A percentile compares a stretch with the other conserved stretches of the same genome.
These are phyloP conservation scores for Aurelia coerulea DNA, from an alignment of 30 jellyfish, hydroid and myxozoan species.

Conservation along the genomic window DNA sequence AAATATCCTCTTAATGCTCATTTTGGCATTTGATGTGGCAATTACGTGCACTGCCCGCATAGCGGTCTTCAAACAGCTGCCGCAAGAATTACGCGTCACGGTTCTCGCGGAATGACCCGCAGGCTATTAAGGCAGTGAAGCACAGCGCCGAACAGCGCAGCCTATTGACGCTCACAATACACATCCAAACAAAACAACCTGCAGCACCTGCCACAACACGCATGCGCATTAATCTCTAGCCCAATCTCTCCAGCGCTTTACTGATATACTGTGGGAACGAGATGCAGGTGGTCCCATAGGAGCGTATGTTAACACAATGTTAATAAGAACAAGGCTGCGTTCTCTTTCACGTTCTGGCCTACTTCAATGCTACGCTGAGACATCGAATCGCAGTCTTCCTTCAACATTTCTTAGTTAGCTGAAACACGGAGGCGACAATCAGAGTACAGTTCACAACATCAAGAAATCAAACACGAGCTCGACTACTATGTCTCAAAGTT, in stretches of 20 bases:
- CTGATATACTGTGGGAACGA: slow-evolving; percentile 85
- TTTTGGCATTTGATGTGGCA: not conserved
- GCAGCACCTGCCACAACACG: slow-evolving; percentile 87
- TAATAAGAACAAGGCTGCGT: slow-evolving; percentile 76
- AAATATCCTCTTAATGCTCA: too few species aligned
- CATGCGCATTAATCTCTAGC: slow-evolving; percentile 76
- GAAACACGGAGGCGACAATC: not conserved
- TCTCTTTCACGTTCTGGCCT: slow-evolving; percentile 77
- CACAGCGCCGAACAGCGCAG: slow-evolving; percentile 79
- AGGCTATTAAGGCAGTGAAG: slow-evolving; percentile 85
- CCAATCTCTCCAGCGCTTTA: slow-evolving; percentile 58
- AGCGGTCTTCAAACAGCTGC: slow-evolving; percentile 69
- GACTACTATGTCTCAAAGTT: slow-evolving; percentile 70
- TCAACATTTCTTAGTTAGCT: slow-evolving; percentile 4
- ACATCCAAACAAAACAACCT: slow-evolving; percentile 86
- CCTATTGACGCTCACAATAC: slow-evolving; percentile 82
- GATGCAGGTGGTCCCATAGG: slow-evolving; percentile 89
- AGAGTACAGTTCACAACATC: not conserved
- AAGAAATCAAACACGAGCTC: slow-evolving; percentile 1
- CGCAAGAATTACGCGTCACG: slow-evolving; percentile 32
- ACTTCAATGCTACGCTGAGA: slow-evolving; percentile 57
- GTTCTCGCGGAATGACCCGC: slow-evolving; percentile 64
- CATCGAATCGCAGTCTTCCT: slow-evolving; percentile 9
- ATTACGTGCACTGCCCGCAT: slow-evolving; percentile 10
- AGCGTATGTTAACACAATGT: slow-evolving; percentile 85